Evolutionary conservation across 2,888 invertebrate genomes (phyloP).

Genomic region (Tiliacea citrago): DNA sequence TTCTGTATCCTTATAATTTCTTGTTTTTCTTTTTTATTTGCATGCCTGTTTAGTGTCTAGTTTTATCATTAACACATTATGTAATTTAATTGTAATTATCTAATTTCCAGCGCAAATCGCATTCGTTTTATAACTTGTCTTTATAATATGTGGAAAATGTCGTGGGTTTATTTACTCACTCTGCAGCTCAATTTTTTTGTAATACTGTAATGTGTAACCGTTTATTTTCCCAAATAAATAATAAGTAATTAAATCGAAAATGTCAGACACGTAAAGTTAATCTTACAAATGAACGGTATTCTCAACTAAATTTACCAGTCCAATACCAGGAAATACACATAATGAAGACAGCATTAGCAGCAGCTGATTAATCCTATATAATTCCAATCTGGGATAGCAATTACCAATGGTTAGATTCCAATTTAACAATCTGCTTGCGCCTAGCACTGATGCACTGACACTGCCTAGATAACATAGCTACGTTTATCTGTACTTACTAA

Average conservation of each 20-base stretch:
- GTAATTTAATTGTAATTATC: too few species aligned
- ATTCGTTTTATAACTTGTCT: too few species aligned
- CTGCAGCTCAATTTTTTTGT: too few species aligned
- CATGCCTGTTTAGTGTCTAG: too few species aligned
- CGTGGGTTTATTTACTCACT: too few species aligned
- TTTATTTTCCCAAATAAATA: too few species aligned
- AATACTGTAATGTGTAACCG: too few species aligned
- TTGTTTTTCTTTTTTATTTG: too few species aligned
- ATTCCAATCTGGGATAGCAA: constrained; percentile 45
- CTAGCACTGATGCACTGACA: background rate
- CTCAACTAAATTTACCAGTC: background rate
- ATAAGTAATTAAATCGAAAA: background rate
- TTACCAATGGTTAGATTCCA: constrained; percentile 46
- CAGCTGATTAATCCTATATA: constrained; percentile 45
- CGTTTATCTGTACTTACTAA: background rate
- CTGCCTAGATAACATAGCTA: background rate
- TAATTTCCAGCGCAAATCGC: too few species aligned
- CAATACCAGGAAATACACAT: constrained; percentile 44
- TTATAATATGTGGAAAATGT: too few species aligned
- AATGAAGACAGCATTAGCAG: constrained; percentile 38
- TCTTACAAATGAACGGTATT: background rate
- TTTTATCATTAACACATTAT: too few species aligned
- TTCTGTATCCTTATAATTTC: too few species aligned
- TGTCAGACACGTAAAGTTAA: background rate
- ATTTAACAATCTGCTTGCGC: constrained; percentile 40